Percentiles rank a stretch among this genome's conserved stretches.
Conservation (phyloP, 1,140 invertebrate genomes). For the Lepidotrigona ventralis region DNA sequence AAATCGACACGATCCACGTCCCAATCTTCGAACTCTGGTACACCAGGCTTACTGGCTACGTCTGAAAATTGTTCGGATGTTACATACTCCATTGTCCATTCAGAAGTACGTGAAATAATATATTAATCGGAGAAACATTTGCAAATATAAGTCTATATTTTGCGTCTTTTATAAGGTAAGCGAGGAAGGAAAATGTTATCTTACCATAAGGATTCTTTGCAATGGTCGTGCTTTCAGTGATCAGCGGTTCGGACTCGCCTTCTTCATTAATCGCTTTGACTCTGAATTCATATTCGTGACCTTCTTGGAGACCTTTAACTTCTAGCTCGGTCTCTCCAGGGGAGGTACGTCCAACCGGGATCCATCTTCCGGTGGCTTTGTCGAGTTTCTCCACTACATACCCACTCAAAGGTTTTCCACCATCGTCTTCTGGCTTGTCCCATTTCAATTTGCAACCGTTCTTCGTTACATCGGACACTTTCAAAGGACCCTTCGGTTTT, state of each 20-base stretch:
- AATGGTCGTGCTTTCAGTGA: constrained; percentile 90
- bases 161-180: too few species aligned
- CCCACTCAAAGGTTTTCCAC: constrained; percentile 96
- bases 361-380: constrained; percentile 94
- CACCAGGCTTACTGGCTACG: constrained; percentile 92
- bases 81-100: neutral
- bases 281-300: constrained; percentile 97
- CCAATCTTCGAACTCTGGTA: constrained; percentile 95
- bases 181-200: neutral
- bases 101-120: neutral
- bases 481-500: constrained; percentile 94
- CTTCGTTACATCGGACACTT: constrained; percentile 96
- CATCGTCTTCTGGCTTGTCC: constrained; percentile 99
- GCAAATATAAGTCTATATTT: too few species aligned
- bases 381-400: constrained; percentile 99
- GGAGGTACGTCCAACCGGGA: constrained; percentile 92
- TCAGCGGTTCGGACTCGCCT: constrained; percentile 97
- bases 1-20: constrained; percentile 95
- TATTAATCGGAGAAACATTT: too few species aligned
- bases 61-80: constrained; percentile 78
- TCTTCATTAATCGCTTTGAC: constrained; percentile 99
- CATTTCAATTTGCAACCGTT: constrained; percentile 95
- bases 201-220: constrained; percentile 97
- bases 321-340: constrained; percentile 90
- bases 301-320: constrained; percentile 94